Percentiles rank a stretch among this genome's conserved stretches.
Evolutionary conservation across 2,113 vertebrate species (phyloP).

Genomic region (Microtus oregoni): DNA sequence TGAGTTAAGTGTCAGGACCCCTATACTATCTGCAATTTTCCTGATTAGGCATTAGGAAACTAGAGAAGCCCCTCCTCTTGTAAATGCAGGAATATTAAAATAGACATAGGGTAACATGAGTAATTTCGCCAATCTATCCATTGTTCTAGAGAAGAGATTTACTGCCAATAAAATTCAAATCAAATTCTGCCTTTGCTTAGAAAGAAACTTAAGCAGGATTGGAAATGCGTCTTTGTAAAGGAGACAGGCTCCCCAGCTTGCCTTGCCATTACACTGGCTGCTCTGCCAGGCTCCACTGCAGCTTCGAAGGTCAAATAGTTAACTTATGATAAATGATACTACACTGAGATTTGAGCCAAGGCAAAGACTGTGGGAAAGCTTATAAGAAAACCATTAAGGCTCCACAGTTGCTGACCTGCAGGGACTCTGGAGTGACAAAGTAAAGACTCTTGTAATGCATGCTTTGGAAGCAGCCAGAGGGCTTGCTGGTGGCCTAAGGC

Average conservation of each 20-base stretch:
- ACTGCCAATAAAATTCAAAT: constrained; percentile 64
- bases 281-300: constrained; percentile 62
- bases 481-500: constrained; percentile 12
- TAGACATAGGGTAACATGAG: neutral
- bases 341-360: constrained; percentile 73
- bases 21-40: neutral
- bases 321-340: constrained; percentile 79
- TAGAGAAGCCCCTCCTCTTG: neutral
- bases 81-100: neutral
- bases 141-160: constrained; percentile 50
- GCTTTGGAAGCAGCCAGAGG: constrained; percentile 58
- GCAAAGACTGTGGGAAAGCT: constrained; percentile 78
- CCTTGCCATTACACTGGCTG: constrained; percentile 19
- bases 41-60: constrained; percentile 10
- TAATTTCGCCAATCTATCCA: neutral
- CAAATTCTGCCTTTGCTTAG: constrained; percentile 43
- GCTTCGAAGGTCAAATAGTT: constrained; percentile 77
- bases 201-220: constrained; percentile 69
- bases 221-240: constrained; percentile 38
- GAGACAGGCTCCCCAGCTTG: constrained; percentile 32
- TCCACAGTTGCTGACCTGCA: constrained; percentile 70
- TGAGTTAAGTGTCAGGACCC: neutral
- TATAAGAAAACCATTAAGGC: constrained; percentile 75
- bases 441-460: constrained; percentile 58
- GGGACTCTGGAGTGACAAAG: constrained; percentile 55